Percentiles rank a stretch among this genome's conserved stretches.
Evolutionary conservation across 1,140 invertebrate species (phyloP).

Genomic region (Euura saliciscinereae): DNA sequence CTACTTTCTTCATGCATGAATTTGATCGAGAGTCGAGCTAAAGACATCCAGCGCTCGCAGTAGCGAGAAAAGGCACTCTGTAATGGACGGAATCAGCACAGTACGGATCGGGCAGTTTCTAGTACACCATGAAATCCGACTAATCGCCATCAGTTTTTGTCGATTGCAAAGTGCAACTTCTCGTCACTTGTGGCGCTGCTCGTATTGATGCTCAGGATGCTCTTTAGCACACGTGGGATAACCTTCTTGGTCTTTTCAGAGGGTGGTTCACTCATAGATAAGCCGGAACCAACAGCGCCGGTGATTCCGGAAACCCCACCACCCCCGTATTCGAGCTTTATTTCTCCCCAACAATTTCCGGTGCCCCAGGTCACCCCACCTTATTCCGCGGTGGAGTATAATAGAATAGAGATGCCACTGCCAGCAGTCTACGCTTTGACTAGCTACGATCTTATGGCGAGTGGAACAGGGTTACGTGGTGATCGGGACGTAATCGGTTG

Average conservation of each 20-base stretch:
- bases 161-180: too few relatives aligned
- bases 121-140: too few relatives aligned
- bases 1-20: too few relatives aligned
- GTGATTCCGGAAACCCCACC: not conserved
- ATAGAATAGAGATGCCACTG: not conserved
- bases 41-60: too few relatives aligned
- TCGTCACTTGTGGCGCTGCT: too few relatives aligned
- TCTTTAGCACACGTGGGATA: not conserved
- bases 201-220: too few relatives aligned
- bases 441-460: not conserved
- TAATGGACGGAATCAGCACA: too few relatives aligned
- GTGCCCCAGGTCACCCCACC: not conserved
- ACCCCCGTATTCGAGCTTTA: not conserved
- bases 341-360: not conserved
- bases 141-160: too few relatives aligned
- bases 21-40: too few relatives aligned
- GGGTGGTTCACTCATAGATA: not conserved
- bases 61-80: too few relatives aligned
- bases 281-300: not conserved
- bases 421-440: not conserved
- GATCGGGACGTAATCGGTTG: not conserved
- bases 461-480: not conserved
- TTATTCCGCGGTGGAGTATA: too few relatives aligned
- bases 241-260: not conserved
- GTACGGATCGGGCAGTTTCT: too few relatives aligned